These are phyloP conservation scores for Prietella phreatophila DNA, from an alignment of 2,113 vertebrate genomes.

Conservation along the genomic window DNA sequence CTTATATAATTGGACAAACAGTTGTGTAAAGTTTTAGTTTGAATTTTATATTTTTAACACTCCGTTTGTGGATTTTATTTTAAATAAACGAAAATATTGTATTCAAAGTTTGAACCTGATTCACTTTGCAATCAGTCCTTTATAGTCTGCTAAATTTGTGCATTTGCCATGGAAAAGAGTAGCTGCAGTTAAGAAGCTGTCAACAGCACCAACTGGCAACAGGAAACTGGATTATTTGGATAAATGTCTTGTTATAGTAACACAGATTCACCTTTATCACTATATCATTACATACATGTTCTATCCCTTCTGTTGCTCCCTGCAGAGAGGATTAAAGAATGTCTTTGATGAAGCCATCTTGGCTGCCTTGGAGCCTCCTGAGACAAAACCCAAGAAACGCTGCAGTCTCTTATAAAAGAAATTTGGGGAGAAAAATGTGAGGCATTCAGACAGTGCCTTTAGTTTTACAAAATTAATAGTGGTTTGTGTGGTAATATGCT, in stretches of 20 bases:
- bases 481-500: slow-evolving; percentile 39
- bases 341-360: slow-evolving; percentile 76
- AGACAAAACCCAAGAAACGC: slow-evolving; percentile 71
- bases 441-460: slow-evolving; percentile 62
- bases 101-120: background rate
- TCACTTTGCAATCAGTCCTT: background rate
- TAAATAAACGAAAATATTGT: too few species aligned
- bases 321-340: slow-evolving; percentile 70
- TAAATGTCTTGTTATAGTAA: background rate
- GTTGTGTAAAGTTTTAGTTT: too few species aligned
- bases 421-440: slow-evolving; percentile 13
- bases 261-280: background rate
- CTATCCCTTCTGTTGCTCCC: slow-evolving; percentile 1
- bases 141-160: too few species aligned
- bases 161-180: background rate
- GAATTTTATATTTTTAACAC: too few species aligned
- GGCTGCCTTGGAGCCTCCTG: slow-evolving; percentile 73
- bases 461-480: slow-evolving; percentile 54
- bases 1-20: too few species aligned
- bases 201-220: background rate
- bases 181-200: background rate
- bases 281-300: background rate
- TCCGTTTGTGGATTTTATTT: too few species aligned
- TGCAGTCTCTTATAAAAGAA: slow-evolving; percentile 67
- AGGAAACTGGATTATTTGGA: background rate